These are phyloP conservation scores for Leptopilina drosophilae DNA, from an alignment of 2,888 invertebrate genomes.

Conservation along the genomic window DNA sequence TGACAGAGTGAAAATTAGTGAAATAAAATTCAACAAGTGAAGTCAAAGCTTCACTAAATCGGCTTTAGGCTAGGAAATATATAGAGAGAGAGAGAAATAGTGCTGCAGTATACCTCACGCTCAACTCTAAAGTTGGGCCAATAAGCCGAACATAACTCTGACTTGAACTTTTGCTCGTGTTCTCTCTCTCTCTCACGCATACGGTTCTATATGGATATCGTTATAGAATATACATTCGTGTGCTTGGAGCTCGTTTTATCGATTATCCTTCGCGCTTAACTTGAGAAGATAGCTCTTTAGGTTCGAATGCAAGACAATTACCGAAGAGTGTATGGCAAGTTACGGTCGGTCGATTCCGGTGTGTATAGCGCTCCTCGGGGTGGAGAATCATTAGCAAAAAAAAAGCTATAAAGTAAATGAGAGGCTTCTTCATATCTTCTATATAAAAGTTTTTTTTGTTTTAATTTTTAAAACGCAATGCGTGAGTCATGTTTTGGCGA, in stretches of 20 bases:
- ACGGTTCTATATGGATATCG: background rate
- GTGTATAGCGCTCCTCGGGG: background rate
- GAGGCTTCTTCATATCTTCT: constrained; percentile 14
- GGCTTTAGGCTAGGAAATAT: constrained; percentile 10
- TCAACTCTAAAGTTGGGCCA: constrained; percentile 8
- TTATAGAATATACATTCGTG: constrained; percentile 2
- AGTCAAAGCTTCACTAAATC: background rate
- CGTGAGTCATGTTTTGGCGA: constrained; percentile 1
- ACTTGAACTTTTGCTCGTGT: constrained; percentile 1
- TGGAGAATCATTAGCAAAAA: constrained; percentile 10
- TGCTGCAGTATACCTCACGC: background rate
- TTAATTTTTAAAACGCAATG: background rate
- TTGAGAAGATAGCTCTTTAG: constrained; percentile 19
- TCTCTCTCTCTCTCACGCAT: background rate
- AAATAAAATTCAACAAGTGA: constrained; percentile 7
- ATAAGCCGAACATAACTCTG: constrained; percentile 20
- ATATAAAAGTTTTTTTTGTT: background rate
- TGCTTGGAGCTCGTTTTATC: constrained; percentile 14
- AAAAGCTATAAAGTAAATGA: constrained; percentile 1
- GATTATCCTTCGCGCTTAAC: constrained; percentile 20
- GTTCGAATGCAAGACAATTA: constrained; percentile 12
- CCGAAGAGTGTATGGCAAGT: background rate
- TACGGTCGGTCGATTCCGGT: background rate
- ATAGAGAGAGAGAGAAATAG: background rate
- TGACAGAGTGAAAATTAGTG: background rate